Conservation (phyloP, 2,113 vertebrate species). For the Microcebus murinus region DNA sequence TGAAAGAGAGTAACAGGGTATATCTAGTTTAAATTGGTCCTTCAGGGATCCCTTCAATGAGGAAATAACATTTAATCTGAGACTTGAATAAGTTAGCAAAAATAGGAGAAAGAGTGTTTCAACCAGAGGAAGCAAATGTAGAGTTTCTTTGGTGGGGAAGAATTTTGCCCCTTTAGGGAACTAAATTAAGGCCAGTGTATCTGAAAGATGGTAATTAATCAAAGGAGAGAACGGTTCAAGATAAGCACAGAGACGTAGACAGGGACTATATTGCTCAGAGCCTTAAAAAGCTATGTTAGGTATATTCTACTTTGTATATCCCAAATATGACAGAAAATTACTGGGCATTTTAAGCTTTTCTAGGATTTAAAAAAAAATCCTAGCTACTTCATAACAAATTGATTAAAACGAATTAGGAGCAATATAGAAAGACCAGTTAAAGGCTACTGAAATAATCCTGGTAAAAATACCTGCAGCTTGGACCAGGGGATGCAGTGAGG, state of each 20-base stretch:
- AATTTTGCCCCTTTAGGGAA: not conserved
- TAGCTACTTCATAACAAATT: not conserved
- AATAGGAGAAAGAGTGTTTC: not conserved
- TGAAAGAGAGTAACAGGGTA: not conserved
- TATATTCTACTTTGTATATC: not conserved
- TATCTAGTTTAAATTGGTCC: not conserved
- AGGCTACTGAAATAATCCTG: not conserved
- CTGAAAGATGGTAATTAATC: not conserved
- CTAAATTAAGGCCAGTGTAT: not conserved
- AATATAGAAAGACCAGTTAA: not conserved
- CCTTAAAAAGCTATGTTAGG: not conserved
- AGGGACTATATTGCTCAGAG: not conserved
- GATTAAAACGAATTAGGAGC: not conserved
- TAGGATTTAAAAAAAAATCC: not conserved
- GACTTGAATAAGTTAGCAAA: not conserved
- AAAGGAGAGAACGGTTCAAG: not conserved
- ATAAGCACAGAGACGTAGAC: not conserved
- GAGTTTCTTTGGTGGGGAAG: not conserved
- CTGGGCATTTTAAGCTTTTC: not conserved
- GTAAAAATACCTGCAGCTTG: not conserved
- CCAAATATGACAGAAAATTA: not conserved
- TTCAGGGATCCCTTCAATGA: not conserved
- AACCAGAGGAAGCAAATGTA: not conserved
- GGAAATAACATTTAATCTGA: not conserved
- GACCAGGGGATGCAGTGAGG: not conserved